Evolutionary conservation across 2,113 vertebrate species (phyloP), one percentile per base, ranked within the genome.

Genomic region (Crotalus tigris): DNA sequence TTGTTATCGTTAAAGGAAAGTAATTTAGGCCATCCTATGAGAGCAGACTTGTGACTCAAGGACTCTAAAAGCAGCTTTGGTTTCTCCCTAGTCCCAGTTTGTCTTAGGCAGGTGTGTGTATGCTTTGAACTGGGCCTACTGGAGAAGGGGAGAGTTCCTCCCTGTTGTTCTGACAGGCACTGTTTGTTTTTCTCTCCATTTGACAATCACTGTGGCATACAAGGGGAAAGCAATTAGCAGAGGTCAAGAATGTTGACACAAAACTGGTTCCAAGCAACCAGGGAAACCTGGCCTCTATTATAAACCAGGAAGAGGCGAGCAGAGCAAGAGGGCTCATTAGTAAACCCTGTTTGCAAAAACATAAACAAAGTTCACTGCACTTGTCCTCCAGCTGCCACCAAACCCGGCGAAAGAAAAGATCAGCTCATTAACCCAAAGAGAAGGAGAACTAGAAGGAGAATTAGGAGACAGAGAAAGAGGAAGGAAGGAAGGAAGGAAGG

Each of bases 141-240:
- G 12, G 12, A 53, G 53, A 26, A 8, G 15, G 44, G 61, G 51
- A 26, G 55, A 61, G 10, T 24, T 23, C 85, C 11, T 24, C 21
- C 54, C 5, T 51, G 39, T 87, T 87, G 29, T 91, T 33, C 90
- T 23, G 85, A 88, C 44, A n/a, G 90, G n/a, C 51, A 54, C 44
- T 54, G 55, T 91, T 89, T 91, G 55, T 85, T 91, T 93, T 89
- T 44, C 87, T 85, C 69, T 85, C 87, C 87, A 59, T 9, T 81
- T 53, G 54, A 89, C 88, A 90, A 90, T 55, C 46, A 51, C 81
- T 54, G 44, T 81, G 21, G 75, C 89, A 64, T 61, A 87, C 55
- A 87, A 85, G 26, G 46, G 55, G 64, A 91, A 93, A 92, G 69
- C 69, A 89, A 90, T 91, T 93, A 90, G 93, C 93, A 92, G 90